Percentiles rank a stretch among this genome's conserved stretches.
phyloP scores from a whole-genome alignment of 2,113 vertebrate species.

The Triplophysa dalaica region DNA sequence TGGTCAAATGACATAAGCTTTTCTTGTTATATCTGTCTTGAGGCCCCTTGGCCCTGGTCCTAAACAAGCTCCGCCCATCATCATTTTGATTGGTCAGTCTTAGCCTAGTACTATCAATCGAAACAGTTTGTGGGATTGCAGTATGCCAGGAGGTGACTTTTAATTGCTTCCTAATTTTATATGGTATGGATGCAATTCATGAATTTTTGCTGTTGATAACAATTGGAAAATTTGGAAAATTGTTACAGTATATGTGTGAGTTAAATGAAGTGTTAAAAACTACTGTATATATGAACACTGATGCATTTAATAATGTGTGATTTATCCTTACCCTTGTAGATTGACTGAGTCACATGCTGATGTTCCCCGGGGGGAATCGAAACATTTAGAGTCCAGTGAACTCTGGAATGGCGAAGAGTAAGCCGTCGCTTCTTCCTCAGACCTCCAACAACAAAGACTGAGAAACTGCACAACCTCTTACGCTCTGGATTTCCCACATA shows the following conservation, averaged over 20 bases:
- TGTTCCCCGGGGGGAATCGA: conserved; percentile 11
- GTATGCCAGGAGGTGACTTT: background rate
- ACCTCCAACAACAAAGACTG: conserved; percentile 52
- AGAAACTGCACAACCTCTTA: conserved; percentile 53
- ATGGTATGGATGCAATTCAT: background rate
- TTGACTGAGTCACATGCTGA: conserved; percentile 35
- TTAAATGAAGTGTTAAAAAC: background rate
- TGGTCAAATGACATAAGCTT: too few species aligned
- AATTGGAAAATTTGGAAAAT: background rate
- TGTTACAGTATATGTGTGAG: too few species aligned
- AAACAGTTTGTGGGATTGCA: background rate
- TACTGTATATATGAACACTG: background rate
- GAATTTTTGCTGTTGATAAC: background rate
- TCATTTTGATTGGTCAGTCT: background rate
- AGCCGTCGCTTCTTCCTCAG: conserved; percentile 41
- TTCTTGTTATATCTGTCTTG: too few species aligned
- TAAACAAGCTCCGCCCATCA: background rate
- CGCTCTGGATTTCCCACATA: conserved; percentile 50
- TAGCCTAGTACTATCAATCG: background rate
- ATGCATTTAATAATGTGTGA: background rate
- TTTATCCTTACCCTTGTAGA: conserved; percentile 41
- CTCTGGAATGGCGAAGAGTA: conserved; percentile 40
- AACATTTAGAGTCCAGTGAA: conserved; percentile 30
- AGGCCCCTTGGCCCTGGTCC: background rate
- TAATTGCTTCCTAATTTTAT: background rate